Conservation (phyloP, 2,113 vertebrate genomes). For the Psephotus haematonotus region DNA sequence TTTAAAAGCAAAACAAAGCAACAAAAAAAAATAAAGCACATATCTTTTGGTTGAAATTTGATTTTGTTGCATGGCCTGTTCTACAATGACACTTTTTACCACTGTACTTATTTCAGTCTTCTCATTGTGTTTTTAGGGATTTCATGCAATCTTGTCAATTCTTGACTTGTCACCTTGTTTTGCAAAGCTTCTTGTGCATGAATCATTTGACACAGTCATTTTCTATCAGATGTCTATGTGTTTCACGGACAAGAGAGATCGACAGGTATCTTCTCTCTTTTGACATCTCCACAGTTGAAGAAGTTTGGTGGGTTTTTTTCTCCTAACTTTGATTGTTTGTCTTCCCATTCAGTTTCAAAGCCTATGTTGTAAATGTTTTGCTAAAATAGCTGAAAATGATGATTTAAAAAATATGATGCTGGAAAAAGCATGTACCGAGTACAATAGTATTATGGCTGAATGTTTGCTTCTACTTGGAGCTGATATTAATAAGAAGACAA, state of each 20-base stretch:
- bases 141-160: slow-evolving; percentile 82
- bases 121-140: slow-evolving; percentile 77
- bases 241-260: slow-evolving; percentile 68
- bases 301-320: background rate
- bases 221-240: slow-evolving; percentile 85
- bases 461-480: slow-evolving; percentile 90
- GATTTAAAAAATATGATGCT: slow-evolving; percentile 86
- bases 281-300: background rate
- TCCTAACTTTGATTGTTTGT: background rate
- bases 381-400: slow-evolving; percentile 82
- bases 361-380: slow-evolving; percentile 87
- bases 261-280: slow-evolving; percentile 70
- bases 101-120: background rate
- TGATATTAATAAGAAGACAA: slow-evolving; percentile 86
- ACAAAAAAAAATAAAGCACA: background rate
- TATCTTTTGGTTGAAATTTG: background rate
- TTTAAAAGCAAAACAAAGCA: background rate
- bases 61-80: background rate
- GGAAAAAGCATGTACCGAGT: slow-evolving; percentile 86
- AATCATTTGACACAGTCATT: slow-evolving; percentile 87
- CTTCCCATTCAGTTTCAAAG: slow-evolving; percentile 78
- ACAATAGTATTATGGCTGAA: slow-evolving; percentile 83
- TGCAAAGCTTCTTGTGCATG: slow-evolving; percentile 81
- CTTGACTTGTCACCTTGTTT: slow-evolving; percentile 83
- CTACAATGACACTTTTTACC: background rate